These are phyloP conservation scores for Bombus picipes DNA, from an alignment of 1,140 invertebrate species.

Conservation along the genomic window DNA sequence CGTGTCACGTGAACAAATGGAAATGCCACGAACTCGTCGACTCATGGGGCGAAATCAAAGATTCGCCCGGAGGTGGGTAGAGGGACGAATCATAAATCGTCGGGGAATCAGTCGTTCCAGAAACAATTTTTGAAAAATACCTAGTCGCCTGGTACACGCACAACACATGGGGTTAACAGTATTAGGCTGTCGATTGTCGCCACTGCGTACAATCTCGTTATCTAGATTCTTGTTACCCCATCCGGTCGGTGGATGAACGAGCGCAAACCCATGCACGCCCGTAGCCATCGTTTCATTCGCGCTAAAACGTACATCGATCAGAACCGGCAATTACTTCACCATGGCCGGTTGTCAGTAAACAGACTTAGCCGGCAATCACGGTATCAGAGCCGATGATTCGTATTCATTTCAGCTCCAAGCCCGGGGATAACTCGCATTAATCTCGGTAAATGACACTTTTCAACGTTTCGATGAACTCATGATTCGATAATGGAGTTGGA, in stretches of 20 bases:
- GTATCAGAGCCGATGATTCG: conserved; percentile 60
- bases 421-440: conserved; percentile 9
- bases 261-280: conserved; percentile 15
- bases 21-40: conserved; percentile 15
- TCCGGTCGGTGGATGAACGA: conserved; percentile 38
- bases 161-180: conserved; percentile 32
- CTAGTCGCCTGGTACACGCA: not conserved
- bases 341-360: conserved; percentile 64
- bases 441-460: not conserved
- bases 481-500: conserved; percentile 4
- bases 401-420: conserved; percentile 51
- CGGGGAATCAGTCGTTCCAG: conserved; percentile 28
- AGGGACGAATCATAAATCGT: conserved; percentile 23
- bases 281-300: conserved; percentile 16
- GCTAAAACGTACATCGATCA: conserved; percentile 45
- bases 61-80: not conserved
- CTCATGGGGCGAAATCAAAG: not conserved
- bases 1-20: conserved; percentile 38
- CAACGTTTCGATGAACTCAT: not conserved
- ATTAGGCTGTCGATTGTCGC: conserved; percentile 43
- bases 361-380: conserved; percentile 56
- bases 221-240: conserved; percentile 70
- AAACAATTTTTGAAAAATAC: conserved; percentile 55
- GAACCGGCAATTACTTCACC: conserved; percentile 69
- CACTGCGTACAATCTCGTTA: conserved; percentile 52